Base-by-base conservation (phyloP, 2,113 vertebrate genomes). In the Calyptomena viridis region DNA sequence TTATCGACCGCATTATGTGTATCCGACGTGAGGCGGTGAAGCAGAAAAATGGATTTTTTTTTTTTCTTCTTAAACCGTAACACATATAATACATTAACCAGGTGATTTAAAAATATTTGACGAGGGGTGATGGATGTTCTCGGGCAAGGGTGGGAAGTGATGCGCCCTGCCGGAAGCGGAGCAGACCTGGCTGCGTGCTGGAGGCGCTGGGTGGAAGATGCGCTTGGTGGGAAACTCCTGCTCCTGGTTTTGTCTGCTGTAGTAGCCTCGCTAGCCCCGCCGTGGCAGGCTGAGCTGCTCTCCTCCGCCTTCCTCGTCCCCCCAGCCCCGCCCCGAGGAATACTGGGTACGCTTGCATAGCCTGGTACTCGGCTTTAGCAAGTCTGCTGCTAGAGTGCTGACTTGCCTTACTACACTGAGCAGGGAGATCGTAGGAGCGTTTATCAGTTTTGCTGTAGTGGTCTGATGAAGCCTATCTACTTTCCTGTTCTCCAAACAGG, bases 401-500 rank as follows among this genome's bases (percentile, higher is more conserved):
- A 11, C 42, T 72, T n/a, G 92, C 94, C 60, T 50, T 96, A 89
- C 96, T 96, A 92, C 79, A 1, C 40, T 0, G 60, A 95, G 89
- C 92, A 40, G 92, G 18, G 63, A 91, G 79, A 30, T 55, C 71
- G 46, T 73, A 40, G 80, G 91, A 90, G 83, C 89, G 67, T 76
- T 76, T 62, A 47, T 94, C 88, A 46, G 59, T 56, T 91, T 31
- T 55, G 90, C 95, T 88, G 89, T 84, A 67, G 95, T 12, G 96
- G 88, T 90, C 94, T 60, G 85, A 90, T 64, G 90, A 92, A 97
- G 93, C 95, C 93, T 90, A 44, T 88, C 87, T 89, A 96, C 96
- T 96, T 93, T 68, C n/a, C 84, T 97, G 96, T 96, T 96, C 96
- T 96, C 94, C 96, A 94, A 74, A 89, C 95, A 94, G 97, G 92